Evolutionary conservation across 1,140 invertebrate species (phyloP).

Genomic region (Harlomillsia oculata): DNA sequence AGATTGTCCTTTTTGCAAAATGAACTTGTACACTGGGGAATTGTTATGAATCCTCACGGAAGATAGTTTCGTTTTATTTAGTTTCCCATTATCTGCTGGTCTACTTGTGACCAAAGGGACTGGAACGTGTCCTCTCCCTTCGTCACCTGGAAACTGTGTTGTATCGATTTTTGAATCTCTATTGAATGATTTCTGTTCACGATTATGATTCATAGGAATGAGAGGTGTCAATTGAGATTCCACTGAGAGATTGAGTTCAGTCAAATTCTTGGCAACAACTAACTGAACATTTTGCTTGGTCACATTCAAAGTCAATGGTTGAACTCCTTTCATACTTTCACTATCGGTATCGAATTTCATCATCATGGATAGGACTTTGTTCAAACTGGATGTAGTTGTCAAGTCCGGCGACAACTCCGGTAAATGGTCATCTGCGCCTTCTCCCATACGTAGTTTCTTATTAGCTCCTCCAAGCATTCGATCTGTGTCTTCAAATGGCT

Average conservation of each 20-base stretch:
- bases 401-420: slow-evolving; percentile 23
- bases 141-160: slow-evolving; percentile 12
- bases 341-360: slow-evolving; percentile 17
- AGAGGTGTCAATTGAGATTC: background rate
- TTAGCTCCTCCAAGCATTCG: background rate
- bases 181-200: slow-evolving; percentile 29
- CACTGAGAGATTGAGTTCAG: background rate
- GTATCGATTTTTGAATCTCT: slow-evolving; percentile 33
- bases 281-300: slow-evolving; percentile 25
- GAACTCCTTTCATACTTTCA: slow-evolving; percentile 1
- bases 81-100: background rate
- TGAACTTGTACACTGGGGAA: slow-evolving; percentile 35
- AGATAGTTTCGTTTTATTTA: slow-evolving; percentile 16
- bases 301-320: slow-evolving; percentile 6
- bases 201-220: background rate
- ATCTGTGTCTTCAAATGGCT: slow-evolving; percentile 10
- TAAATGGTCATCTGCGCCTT: background rate
- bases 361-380: slow-evolving; percentile 35
- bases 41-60: slow-evolving; percentile 17
- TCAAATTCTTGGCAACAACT: slow-evolving; percentile 14
- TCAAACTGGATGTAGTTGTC: slow-evolving; percentile 22
- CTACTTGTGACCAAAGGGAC: slow-evolving; percentile 20
- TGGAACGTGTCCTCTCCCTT: slow-evolving; percentile 12
- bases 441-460: slow-evolving; percentile 13
- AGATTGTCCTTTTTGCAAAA: slow-evolving; percentile 30